Conservation (phyloP, 2,888 invertebrate species). For the Harmothoe impar region DNA sequence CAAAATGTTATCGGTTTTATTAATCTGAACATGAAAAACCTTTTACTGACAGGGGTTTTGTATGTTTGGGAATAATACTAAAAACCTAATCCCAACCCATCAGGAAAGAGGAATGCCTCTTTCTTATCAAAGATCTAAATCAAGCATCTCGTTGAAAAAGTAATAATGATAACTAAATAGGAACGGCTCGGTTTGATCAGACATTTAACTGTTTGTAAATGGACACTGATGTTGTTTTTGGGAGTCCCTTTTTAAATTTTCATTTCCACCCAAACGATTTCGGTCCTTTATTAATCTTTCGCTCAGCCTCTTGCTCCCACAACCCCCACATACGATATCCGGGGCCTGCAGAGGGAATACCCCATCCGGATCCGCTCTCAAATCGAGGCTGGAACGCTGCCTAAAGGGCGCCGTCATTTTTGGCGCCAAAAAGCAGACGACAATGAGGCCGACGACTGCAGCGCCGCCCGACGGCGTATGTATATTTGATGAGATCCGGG, state of each 20-base stretch:
- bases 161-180: background rate
- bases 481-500: conserved; percentile 45
- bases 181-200: conserved; percentile 21
- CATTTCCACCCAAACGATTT: background rate
- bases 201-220: conserved; percentile 23
- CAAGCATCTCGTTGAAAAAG: background rate
- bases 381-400: background rate
- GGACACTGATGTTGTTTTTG: background rate
- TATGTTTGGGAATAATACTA: no score
- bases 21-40: background rate
- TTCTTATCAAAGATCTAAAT: no score
- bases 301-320: background rate
- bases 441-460: background rate
- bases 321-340: background rate
- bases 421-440: conserved; percentile 20
- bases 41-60: no score
- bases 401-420: background rate
- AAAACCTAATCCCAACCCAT: no score
- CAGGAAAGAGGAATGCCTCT: no score
- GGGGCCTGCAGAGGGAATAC: background rate
- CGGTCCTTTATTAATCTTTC: background rate
- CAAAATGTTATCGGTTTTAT: background rate
- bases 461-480: conserved; percentile 15
- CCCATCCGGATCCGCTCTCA: background rate
- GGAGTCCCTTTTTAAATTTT: background rate